Evolutionary conservation across 1,140 invertebrate genomes (phyloP).

Genomic region (Penaeus chinensis): DNA sequence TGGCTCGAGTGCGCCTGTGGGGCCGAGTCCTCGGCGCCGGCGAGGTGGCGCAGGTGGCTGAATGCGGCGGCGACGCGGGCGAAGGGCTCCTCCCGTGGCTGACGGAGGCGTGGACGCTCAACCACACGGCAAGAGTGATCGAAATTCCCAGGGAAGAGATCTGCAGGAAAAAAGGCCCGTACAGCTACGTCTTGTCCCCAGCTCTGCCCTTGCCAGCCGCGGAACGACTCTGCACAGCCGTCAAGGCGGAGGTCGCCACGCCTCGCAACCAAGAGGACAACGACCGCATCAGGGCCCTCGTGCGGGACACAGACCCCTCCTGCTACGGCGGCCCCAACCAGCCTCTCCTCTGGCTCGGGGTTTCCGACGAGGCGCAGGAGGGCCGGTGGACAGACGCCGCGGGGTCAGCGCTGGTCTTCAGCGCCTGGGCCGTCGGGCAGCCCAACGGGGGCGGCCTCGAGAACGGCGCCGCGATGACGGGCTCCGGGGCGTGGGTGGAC

Average conservation of each 20-base stretch:
- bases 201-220: not conserved
- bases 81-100: not conserved
- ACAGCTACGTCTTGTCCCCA: slow-evolving; percentile 4
- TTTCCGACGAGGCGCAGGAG: slow-evolving; percentile 16
- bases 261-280: not conserved
- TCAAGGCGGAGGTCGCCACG: not conserved
- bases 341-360: slow-evolving; percentile 34
- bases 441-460: slow-evolving; percentile 24
- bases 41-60: slow-evolving; percentile 16
- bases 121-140: slow-evolving; percentile 28
- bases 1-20: slow-evolving; percentile 27
- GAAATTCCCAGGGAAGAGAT: slow-evolving; percentile 8
- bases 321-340: not conserved
- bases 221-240: slow-evolving; percentile 19
- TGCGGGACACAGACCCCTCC: not conserved
- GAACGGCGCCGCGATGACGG: slow-evolving; percentile 28
- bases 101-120: not conserved
- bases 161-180: slow-evolving; percentile 19
- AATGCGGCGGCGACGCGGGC: not conserved
- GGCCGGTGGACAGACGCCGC: slow-evolving; percentile 23
- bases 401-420: not conserved
- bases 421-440: slow-evolving; percentile 7
- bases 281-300: not conserved
- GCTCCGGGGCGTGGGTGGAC: slow-evolving; percentile 22
- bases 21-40: not conserved